Evolutionary conservation across 1,140 invertebrate species (phyloP).

Genomic region (Nasonia vitripennis): DNA sequence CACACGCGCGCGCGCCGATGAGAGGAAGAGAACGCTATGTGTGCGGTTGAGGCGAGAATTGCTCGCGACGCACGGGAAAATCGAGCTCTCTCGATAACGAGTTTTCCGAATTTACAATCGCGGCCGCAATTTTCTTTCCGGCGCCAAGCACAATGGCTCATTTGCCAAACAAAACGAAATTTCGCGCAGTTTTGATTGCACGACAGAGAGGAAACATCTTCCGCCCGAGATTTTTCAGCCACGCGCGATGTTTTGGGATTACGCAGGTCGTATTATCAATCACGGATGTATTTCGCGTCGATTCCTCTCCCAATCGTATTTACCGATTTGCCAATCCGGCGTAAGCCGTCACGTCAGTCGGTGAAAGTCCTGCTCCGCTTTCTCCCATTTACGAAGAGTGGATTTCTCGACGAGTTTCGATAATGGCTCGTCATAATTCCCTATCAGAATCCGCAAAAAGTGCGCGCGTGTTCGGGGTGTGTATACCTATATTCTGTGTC

Average conservation of each 20-base stretch:
- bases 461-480: constrained; percentile 32
- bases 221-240: background rate
- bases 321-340: background rate
- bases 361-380: background rate
- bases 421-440: constrained; percentile 70
- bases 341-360: background rate
- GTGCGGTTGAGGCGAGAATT: background rate
- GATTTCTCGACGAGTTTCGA: constrained; percentile 57
- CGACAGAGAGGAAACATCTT: background rate
- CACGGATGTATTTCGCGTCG: background rate
- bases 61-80: constrained; percentile 17
- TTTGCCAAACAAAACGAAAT: constrained; percentile 41
- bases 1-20: constrained; percentile 41
- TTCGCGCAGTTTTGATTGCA: background rate
- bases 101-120: constrained; percentile 42
- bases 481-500: background rate
- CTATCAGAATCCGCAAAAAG: constrained; percentile 70
- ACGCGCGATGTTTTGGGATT: background rate
- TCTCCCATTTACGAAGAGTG: constrained; percentile 53
- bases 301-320: constrained; percentile 4
- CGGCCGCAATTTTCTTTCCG: background rate
- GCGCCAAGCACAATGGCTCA: constrained; percentile 20
- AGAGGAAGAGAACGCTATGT: constrained; percentile 9
- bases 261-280: constrained; percentile 13
- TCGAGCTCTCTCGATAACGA: constrained; percentile 54